These are phyloP conservation scores for Carettochelys insculpta DNA, from an alignment of 2,113 vertebrate species.

Conservation along the genomic window DNA sequence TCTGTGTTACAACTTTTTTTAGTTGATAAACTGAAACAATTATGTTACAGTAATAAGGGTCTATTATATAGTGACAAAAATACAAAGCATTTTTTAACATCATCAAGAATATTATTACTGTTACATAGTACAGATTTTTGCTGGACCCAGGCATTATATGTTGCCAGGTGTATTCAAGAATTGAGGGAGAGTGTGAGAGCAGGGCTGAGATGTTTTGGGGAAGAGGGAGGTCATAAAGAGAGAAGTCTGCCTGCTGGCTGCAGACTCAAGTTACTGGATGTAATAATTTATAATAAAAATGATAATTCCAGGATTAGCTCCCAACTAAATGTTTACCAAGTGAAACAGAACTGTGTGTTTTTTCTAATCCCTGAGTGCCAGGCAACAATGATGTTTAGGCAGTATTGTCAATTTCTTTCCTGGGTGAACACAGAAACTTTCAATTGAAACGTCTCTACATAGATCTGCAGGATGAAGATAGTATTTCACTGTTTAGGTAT, in stretches of 20 bases:
- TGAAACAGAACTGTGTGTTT: fast-evolving
- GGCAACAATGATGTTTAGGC: fast-evolving
- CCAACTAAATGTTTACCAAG: fast-evolving
- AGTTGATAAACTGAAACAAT: not conserved
- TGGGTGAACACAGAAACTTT: not conserved
- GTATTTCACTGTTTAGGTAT: not conserved
- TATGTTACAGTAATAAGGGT: not conserved
- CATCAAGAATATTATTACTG: not conserved
- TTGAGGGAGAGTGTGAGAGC: not conserved
- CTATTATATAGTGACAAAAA: not conserved
- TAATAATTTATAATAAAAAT: not conserved
- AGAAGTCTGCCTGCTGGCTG: not conserved
- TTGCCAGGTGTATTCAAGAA: not conserved
- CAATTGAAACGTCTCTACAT: fast-evolving
- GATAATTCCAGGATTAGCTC: fast-evolving
- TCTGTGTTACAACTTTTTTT: not conserved
- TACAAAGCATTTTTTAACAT: not conserved
- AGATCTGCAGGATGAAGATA: fast-evolving
- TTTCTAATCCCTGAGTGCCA: fast-evolving
- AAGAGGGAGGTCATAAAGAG: not conserved
- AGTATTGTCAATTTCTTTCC: fast-evolving
- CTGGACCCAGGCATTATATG: not conserved
- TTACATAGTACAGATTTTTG: no score
- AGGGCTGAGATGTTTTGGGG: no score
- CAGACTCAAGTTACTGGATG: not conserved